Base-by-base conservation (phyloP, 2,797 vertebrate genomes). In the Arrhamphus sclerolepis region DNA sequence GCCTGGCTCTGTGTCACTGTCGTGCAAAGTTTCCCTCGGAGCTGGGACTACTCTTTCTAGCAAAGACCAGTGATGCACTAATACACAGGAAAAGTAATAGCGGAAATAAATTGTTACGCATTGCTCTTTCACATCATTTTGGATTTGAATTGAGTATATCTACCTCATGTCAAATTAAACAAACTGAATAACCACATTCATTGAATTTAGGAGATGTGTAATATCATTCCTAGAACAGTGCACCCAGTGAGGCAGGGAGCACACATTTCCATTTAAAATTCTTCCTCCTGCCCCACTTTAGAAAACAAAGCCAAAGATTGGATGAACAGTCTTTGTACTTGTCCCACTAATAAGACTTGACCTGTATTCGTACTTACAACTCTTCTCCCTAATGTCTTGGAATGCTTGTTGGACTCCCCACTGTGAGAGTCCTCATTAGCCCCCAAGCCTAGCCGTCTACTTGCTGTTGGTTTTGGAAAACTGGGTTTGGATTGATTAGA, bases 401-500 rank as follows among this genome's bases (percentile, higher is more conserved):
- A 80, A 73, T 68, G 75, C 73, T 14, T 81, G 70, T 68, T 24
- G 22, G 66, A 42, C 39, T 2, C 22, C 86, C 79, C 0, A 63
- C 68, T 73, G 80, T 52, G 73, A 80, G 41, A 42, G 60, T 61
- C 28, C 78, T 86, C 59, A 62, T 81, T 82, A 78, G 56, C 56
- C n/a, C n/a, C n/a, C 61, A 38, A 54, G 24, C 43, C 63, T 41
- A 49, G 53, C 52, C 66, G 20, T 53, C 52, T 62, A 65, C 48
- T 66, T 63, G 62, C 55, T 74, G 63, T 72, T 39, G 40, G 57
- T 68, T 73, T 62, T 34, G 46, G 66, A 59, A 74, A 83, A 83
- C 87, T 56, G 43, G 41, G 56, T 75, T 72, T 66, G 64, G 65
- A 56, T 66, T 75, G 81, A 87, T 78, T 81, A 84, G 24, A 74